Conservation (phyloP, 2,888 invertebrate species). For the Drosophila silvestris region DNA sequence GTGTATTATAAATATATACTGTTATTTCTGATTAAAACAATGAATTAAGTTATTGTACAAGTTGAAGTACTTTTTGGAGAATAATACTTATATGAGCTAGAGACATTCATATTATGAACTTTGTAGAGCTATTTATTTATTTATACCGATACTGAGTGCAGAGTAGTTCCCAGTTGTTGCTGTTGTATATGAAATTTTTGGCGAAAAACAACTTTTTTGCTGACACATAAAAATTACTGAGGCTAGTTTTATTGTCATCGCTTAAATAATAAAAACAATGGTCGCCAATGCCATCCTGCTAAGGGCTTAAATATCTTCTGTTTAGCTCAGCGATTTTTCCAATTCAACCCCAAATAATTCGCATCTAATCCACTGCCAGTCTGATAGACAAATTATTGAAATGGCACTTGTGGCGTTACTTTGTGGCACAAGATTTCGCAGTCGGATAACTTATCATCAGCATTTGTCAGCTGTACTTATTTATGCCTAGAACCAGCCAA, state of each 20-base stretch:
- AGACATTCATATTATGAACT: neutral
- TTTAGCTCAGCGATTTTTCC: constrained; percentile 52
- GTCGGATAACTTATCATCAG: neutral
- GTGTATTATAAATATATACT: neutral
- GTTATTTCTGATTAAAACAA: neutral
- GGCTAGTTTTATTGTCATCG: constrained; percentile 32
- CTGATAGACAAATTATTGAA: constrained; percentile 65
- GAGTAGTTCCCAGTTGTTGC: neutral
- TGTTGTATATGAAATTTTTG: neutral
- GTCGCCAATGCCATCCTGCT: constrained; percentile 42
- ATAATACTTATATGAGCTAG: neutral
- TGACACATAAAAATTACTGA: constrained; percentile 22
- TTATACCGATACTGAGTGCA: neutral
- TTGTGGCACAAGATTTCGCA: constrained; percentile 1
- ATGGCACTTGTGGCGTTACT: constrained; percentile 65
- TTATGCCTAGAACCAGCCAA: neutral
- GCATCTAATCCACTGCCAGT: neutral
- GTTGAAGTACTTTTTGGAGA: neutral
- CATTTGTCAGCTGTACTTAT: neutral
- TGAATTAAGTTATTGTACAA: neutral
- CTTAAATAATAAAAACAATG: constrained; percentile 53
- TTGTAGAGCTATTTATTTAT: neutral
- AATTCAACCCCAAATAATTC: neutral
- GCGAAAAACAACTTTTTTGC: constrained; percentile 8
- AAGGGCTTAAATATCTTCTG: constrained; percentile 42